Evolutionary conservation across 2,113 vertebrate genomes (phyloP).

Genomic region (Ursus arctos): DNA sequence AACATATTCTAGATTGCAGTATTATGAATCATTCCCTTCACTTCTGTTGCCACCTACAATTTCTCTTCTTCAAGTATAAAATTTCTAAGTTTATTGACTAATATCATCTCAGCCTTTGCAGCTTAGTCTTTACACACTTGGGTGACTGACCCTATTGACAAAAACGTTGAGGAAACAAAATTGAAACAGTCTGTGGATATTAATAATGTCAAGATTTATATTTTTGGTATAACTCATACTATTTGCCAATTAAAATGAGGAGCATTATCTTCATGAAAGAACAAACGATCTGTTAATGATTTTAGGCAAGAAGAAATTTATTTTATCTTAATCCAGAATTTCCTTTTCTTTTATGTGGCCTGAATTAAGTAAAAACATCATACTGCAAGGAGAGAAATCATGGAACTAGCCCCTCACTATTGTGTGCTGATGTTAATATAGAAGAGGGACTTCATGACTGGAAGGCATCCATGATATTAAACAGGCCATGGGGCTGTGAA

Average conservation of each 20-base stretch:
- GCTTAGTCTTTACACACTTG: background rate
- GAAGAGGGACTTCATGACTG: conserved; percentile 90
- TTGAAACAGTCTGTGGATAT: conserved; percentile 57
- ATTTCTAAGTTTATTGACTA: background rate
- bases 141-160: conserved; percentile 44
- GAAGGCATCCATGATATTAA: conserved; percentile 93
- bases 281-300: conserved; percentile 77
- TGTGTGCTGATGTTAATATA: conserved; percentile 85
- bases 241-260: conserved; percentile 69
- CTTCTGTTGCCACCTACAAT: background rate
- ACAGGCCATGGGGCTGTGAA: conserved; percentile 94
- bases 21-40: background rate
- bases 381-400: conserved; percentile 80
- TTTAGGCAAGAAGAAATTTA: conserved; percentile 90
- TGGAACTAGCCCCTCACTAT: conserved; percentile 79
- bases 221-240: conserved; percentile 46
- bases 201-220: conserved; percentile 45
- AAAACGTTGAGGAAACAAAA: background rate
- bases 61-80: background rate
- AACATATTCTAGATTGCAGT: background rate
- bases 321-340: conserved; percentile 85
- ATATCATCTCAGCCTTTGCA: background rate
- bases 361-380: conserved; percentile 85
- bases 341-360: conserved; percentile 86
- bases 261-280: conserved; percentile 69